Conservation (phyloP, 2,113 vertebrate genomes). For the Aspidoscelis tigris region DNA sequence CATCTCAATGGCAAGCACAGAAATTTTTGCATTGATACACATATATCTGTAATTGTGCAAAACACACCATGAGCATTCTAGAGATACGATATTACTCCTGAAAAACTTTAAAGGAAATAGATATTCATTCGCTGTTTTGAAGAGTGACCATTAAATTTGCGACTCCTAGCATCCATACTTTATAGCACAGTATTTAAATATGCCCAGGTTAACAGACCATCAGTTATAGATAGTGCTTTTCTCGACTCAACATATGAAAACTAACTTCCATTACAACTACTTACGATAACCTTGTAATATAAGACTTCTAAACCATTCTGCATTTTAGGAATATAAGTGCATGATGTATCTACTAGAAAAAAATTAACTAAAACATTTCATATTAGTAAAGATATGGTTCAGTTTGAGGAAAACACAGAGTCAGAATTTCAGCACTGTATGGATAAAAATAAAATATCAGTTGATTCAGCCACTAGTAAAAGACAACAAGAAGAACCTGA, state of each 20-base stretch:
- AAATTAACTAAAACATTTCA: neutral
- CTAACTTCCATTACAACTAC: conserved; percentile 14
- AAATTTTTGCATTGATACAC: neutral
- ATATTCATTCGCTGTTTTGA: conserved; percentile 6
- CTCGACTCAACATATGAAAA: neutral
- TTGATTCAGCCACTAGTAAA: conserved; percentile 23
- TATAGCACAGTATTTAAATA: neutral
- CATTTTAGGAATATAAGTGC: neutral
- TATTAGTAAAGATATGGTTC: neutral
- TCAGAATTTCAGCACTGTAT: conserved; percentile 58
- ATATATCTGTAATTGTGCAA: neutral
- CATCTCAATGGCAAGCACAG: too few relatives aligned
- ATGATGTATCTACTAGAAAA: neutral
- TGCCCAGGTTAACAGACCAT: neutral
- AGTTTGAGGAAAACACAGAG: conserved; percentile 9
- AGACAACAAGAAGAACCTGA: conserved; percentile 20
- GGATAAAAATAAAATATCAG: conserved; percentile 8
- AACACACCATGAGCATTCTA: neutral
- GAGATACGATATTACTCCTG: neutral
- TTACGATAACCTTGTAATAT: conserved; percentile 14
- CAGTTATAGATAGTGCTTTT: neutral
- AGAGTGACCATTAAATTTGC: neutral
- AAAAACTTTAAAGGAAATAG: neutral
- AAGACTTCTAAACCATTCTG: conserved; percentile 1
- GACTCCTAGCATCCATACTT: neutral